These are phyloP conservation scores for Microcebus jonahi DNA, from an alignment of 2,113 vertebrate genomes.

Conservation along the genomic window DNA sequence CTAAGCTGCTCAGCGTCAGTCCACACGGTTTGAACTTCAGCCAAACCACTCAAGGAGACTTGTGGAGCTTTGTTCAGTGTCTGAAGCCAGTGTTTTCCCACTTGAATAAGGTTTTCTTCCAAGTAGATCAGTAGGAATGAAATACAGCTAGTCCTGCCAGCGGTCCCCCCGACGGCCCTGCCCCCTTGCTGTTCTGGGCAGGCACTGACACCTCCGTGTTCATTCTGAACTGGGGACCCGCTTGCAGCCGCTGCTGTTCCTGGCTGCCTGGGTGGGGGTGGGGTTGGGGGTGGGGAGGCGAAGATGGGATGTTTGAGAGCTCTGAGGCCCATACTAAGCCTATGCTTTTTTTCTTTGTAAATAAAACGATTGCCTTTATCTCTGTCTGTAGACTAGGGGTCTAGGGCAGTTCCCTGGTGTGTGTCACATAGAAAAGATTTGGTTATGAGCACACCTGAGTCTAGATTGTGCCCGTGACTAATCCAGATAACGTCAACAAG, in stretches of 20 bases:
- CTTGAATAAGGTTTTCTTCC: not conserved
- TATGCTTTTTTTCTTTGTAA: not conserved
- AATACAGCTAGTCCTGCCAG: not conserved
- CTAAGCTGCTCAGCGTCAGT: not conserved
- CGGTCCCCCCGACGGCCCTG: too few species aligned
- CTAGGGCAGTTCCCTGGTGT: not conserved
- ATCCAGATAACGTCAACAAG: too few species aligned
- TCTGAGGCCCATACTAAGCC: not conserved
- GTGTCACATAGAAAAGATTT: not conserved
- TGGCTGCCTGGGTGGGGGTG: fast-evolving
- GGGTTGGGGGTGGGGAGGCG: fast-evolving
- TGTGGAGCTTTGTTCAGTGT: not conserved
- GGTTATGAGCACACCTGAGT: not conserved
- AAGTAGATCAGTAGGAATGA: not conserved
- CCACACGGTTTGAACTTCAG: not conserved
- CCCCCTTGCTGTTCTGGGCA: not conserved
- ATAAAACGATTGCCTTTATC: not conserved
- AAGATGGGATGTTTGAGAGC: not conserved
- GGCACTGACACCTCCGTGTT: fast-evolving
- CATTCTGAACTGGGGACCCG: not conserved
- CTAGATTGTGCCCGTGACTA: not conserved
- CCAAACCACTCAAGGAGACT: not conserved
- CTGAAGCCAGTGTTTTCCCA: not conserved
- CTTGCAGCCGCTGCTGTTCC: fast-evolving
- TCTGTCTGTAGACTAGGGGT: not conserved